Percentiles rank a stretch among this genome's conserved stretches.
Evolutionary conservation across 2,113 vertebrate species (phyloP).

Genomic region (Ophthalmolycus amberensis): DNA sequence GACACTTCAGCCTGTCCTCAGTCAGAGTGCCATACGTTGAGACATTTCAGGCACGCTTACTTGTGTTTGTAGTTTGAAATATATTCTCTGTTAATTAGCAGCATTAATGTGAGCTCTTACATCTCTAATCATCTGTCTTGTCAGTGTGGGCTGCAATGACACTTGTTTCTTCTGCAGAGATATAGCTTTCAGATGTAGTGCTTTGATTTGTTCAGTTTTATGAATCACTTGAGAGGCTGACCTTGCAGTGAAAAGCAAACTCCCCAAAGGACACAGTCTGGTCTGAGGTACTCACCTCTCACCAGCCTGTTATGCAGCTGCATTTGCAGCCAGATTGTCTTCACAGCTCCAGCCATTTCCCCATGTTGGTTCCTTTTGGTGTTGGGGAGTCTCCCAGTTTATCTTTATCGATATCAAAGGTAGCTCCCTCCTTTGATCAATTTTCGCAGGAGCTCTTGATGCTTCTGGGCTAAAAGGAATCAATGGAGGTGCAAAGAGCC

Average conservation of each 20-base stretch:
- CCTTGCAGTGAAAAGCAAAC: slow-evolving; percentile 67
- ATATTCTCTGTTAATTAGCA: slow-evolving; percentile 69
- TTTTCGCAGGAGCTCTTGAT: slow-evolving; percentile 67
- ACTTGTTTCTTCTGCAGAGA: slow-evolving; percentile 39
- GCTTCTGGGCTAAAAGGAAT: slow-evolving; percentile 70
- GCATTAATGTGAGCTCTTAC: slow-evolving; percentile 58
- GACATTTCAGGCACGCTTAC: slow-evolving; percentile 43
- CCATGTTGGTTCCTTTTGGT: slow-evolving; percentile 47
- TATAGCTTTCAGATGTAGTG: slow-evolving; percentile 59
- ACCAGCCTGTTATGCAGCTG: slow-evolving; percentile 34
- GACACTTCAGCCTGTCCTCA: neutral
- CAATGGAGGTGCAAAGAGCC: slow-evolving; percentile 68
- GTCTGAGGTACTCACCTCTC: slow-evolving; percentile 45
- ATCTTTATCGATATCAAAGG: slow-evolving; percentile 72
- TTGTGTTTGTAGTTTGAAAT: slow-evolving; percentile 62
- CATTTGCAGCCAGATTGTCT: slow-evolving; percentile 56
- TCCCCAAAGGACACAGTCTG: slow-evolving; percentile 58
- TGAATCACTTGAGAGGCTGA: slow-evolving; percentile 66
- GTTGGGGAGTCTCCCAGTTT: slow-evolving; percentile 60
- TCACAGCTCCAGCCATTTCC: slow-evolving; percentile 54
- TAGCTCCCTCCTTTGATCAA: slow-evolving; percentile 72
- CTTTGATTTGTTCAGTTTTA: slow-evolving; percentile 69
- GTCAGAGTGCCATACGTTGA: slow-evolving; percentile 21
- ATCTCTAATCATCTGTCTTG: slow-evolving; percentile 62
- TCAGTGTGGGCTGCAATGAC: slow-evolving; percentile 52